Evolutionary conservation across 23 tunicate species (phyloP), one percentile per base, ranked within the genome.

Genomic region (Diplosoma virens): DNA sequence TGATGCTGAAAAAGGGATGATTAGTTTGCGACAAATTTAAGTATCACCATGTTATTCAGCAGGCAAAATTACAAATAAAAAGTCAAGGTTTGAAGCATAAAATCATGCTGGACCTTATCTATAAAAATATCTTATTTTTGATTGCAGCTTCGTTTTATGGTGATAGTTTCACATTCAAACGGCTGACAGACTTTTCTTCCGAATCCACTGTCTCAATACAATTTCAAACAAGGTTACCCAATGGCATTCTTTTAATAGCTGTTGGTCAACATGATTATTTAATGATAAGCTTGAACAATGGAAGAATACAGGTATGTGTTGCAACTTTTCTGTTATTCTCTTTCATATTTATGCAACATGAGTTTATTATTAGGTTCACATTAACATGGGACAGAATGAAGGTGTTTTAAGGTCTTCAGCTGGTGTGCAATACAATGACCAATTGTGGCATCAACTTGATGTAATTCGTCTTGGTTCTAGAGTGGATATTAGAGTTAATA

Each of bases 71-170:
- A n/a, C n/a, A n/a, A n/a, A n/a, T n/a, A n/a, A n/a, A n/a, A n/a
- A n/a, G n/a, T n/a, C n/a, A n/a, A n/a, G n/a, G n/a, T n/a, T n/a
- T n/a, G n/a, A n/a, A n/a, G n/a, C n/a, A n/a, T n/a, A n/a, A n/a
- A n/a, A n/a, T n/a, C n/a, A n/a, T n/a, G n/a, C n/a, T n/a, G n/a
- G n/a, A n/a, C n/a, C n/a, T n/a, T n/a, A n/a, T n/a, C n/a, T n/a
- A n/a, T n/a, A n/a, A n/a, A n/a, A n/a, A n/a, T n/a, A n/a, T n/a
- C n/a, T n/a, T n/a, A n/a, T n/a, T n/a, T n/a, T n/a, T n/a, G n/a
- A n/a, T 88, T 83, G 20, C 47, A 92, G 97, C 90, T 25, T 92
- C 97, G 0, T 92, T 92, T 66, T 81, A 92, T 77, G 97, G 97
- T 17, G 73, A 85, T 41, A 92, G 97, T 54, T 85, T 85, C 47